Base-by-base conservation (phyloP, 2,797 vertebrate genomes). In the Lutra lutra region DNA sequence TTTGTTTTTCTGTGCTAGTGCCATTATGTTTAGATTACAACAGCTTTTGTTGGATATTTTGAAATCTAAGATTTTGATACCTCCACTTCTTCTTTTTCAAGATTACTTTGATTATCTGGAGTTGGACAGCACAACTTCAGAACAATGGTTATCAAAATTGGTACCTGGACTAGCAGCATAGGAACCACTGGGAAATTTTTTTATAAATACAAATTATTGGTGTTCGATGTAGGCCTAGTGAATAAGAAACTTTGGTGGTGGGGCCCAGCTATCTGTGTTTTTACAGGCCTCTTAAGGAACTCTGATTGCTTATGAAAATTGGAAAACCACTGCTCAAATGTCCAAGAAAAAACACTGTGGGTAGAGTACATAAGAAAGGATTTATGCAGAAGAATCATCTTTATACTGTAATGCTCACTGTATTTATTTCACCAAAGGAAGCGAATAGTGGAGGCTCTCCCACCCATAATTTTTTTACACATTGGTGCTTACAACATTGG, bases 261-360 rank as follows among this genome's bases (percentile, higher is more conserved):
- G 25, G 11, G 14, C 23, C 17, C 6, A 40, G 46, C 3, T 60
- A 29, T 46, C 1, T 40, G 78, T 92, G 13, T 56, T 95, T 72
- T 62, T 43, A 48, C 3, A 86, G 73, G 7, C 12, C 18, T 21
- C 9, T n/a, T 0, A 15, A 15, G 3, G 1, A 18, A 79, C 86
- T 95, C 54, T 90, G 40, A 68, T 29, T 64, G 40, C 68, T 72
- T 94, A 54, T 48, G 21, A 91, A 91, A 95, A 86, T 70, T 86
- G 91, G 86, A 83, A 96, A 97, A 84, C 7, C 27, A 68, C 5
- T 79, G 8, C 5, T 75, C 29, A 48, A 78, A 95, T 43, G 64
- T 84, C 54, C 8, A 70, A 51, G n/a, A 66, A 82, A 78, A 46
- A 48, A 21, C 21, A 40, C 13, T 58, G 7, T 46, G n/a, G 17